Evolutionary conservation across 2,113 vertebrate species (phyloP), one percentile per base, ranked within the genome.

Genomic region (Salvator merianae): DNA sequence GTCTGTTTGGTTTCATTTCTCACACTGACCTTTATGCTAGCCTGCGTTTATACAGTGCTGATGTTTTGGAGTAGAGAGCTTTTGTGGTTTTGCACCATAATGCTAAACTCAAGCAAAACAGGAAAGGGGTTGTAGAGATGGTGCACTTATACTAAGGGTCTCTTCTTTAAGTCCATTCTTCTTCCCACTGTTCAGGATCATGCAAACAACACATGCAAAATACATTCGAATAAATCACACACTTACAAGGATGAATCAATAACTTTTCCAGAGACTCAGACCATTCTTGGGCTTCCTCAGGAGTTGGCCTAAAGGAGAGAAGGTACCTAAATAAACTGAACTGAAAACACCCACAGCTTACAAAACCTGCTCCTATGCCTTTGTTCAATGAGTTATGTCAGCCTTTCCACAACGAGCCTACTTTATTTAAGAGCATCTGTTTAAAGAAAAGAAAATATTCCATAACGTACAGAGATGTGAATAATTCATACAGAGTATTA

Each of bases 211-310:
- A 68, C 66, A n/a, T 13, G 10, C 28, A 68, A 68, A n/a, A 30
- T n/a, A 30, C 66, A 30, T 32, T 69, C 34, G 16, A 26, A 65
- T 69, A 32, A 34, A 69, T 34, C 22, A 26, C 40, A 34, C 53
- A 85, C 83, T 85, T 85, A 85, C 83, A 85, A 20, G 83, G 83
- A 65, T 85, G 83, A 38, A 79, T 34, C 43, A 85, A 32, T 8
- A 85, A 7, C 32, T 85, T 85, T 73, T 85, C 83, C 68, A 85
- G 59, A 36, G 83, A 85, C 47, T 85, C 83, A 50, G 83, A 55
- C 83, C 83, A 85, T 66, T 79, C 69, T 22, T 85, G 83, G 9
- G 77, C 83, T 28, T 85, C 83, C 36, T 79, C 40, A 34, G 76
- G 55, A 73, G 77, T 79, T 22, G 83, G 83, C 55, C 83, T 85